These are phyloP conservation scores for Trissolcus brochymenae DNA, from an alignment of 2,888 invertebrate species.

Conservation along the genomic window DNA sequence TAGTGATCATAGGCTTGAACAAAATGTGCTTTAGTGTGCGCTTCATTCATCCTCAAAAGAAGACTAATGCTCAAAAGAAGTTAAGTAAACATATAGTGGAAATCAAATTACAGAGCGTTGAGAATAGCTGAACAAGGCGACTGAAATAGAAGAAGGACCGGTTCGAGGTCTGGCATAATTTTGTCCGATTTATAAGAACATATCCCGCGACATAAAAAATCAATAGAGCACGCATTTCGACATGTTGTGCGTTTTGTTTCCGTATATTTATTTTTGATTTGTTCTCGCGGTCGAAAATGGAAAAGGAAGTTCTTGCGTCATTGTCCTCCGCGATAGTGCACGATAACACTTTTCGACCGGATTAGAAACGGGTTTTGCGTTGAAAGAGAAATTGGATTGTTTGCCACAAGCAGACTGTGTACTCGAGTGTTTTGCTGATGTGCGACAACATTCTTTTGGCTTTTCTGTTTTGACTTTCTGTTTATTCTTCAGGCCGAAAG, in stretches of 20 bases:
- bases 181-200: constrained; percentile 11
- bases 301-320: constrained; percentile 14
- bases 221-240: constrained; percentile 10
- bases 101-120: constrained; percentile 48
- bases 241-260: constrained; percentile 29
- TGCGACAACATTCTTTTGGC: constrained; percentile 2
- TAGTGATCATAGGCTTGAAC: too few relatives aligned
- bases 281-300: constrained; percentile 18
- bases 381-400: constrained; percentile 25
- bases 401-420: constrained; percentile 9
- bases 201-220: constrained; percentile 37
- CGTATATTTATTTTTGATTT: constrained; percentile 6
- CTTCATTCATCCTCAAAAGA: too few relatives aligned
- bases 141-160: constrained; percentile 32
- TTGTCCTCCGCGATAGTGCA: constrained; percentile 18
- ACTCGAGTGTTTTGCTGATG: neutral
- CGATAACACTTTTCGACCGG: constrained; percentile 27
- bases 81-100: constrained; percentile 48
- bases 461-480: constrained; percentile 2
- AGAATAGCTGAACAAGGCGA: constrained; percentile 34
- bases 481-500: neutral
- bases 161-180: constrained; percentile 9
- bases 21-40: neutral
- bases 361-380: constrained; percentile 30
- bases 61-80: constrained; percentile 30